Evolutionary conservation across 2,888 invertebrate genomes (phyloP), one percentile per base, ranked within the genome.

Genomic region (Hartigia nigra): DNA sequence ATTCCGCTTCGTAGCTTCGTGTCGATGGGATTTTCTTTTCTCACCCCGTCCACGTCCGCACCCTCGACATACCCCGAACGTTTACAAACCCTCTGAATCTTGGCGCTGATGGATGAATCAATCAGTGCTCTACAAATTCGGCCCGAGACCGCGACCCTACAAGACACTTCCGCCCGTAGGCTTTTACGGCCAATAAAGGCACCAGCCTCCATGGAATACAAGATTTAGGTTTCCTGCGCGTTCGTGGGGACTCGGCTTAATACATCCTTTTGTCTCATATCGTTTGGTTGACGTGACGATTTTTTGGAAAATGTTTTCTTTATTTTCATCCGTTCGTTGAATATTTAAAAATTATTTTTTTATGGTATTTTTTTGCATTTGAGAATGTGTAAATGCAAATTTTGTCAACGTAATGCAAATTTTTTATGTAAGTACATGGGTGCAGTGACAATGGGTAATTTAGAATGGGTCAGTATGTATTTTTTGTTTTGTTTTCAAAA

Each of bases 201-300:
- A 77, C 83, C 79, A 78, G 80, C 77, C 78, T 79, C 77, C 81
- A 79, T 80, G 32, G 72, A 74, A 79, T 79, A 76, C 76, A 82
- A 86, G 87, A 87, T 86, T 87, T 86, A 85, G 87, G 87, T 89
- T 89, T 88, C 85, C 86, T 79, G 76, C 69, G 37, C 72, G n/a
- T 2, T 39, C 12, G 31, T 31, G 72, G 23, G 39, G 55, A 55
- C 55, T 37, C 37, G 37, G 37, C 37, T 23, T 55, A 55, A 55
- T 23, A 9, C 55, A 23, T 55, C 23, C 55, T 23, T 55, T 55
- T 55, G 55, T 55, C 23, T 55, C 23, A 2, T 23, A 55, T 23
- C 55, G 55, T 23, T 14, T 2, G 23, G 55, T 55, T 23, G 55
- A 23, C 23, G 55, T 9, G 55, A 55, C 0, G 55, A 55, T 23